These are phyloP conservation scores for Isotomurus palustris DNA, from an alignment of 2,888 invertebrate species.

Conservation along the genomic window DNA sequence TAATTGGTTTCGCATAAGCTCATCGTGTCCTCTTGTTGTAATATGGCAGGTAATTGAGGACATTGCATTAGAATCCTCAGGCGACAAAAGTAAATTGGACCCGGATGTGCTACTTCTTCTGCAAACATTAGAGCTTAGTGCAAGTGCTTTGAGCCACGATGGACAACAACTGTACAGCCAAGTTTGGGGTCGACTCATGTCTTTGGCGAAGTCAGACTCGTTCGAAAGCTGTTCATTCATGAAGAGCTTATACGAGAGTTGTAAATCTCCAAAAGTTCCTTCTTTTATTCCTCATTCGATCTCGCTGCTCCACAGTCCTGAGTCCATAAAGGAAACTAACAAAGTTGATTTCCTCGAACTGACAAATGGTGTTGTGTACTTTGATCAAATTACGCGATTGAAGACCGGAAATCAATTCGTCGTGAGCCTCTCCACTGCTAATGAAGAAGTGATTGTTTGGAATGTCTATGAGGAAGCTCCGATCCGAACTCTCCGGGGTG, in stretches of 20 bases:
- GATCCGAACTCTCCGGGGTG: slow-evolving; percentile 66
- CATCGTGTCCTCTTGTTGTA: neutral
- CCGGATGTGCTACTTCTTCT: slow-evolving; percentile 58
- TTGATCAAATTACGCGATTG: slow-evolving; percentile 61
- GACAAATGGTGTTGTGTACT: slow-evolving; percentile 48
- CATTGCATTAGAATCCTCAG: slow-evolving; percentile 55
- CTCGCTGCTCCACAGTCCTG: slow-evolving; percentile 29
- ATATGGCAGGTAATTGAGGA: slow-evolving; percentile 66
- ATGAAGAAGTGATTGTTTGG: slow-evolving; percentile 77
- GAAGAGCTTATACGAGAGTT: slow-evolving; percentile 36
- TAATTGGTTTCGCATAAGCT: neutral
- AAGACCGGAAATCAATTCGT: slow-evolving; percentile 66
- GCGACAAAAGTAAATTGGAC: slow-evolving; percentile 46
- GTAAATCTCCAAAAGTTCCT: slow-evolving; percentile 41
- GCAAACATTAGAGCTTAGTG: slow-evolving; percentile 66
- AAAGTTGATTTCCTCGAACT: slow-evolving; percentile 25
- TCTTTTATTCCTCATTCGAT: slow-evolving; percentile 42
- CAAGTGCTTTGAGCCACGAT: slow-evolving; percentile 71
- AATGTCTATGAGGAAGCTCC: slow-evolving; percentile 61
- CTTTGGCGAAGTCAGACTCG: slow-evolving; percentile 47
- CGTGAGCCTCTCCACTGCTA: slow-evolving; percentile 67
- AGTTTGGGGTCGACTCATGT: slow-evolving; percentile 53
- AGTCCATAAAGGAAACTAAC: slow-evolving; percentile 16
- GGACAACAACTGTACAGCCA: slow-evolving; percentile 77
- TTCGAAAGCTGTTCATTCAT: slow-evolving; percentile 43